Evolutionary conservation across 1,140 invertebrate genomes (phyloP).

Genomic region (Aphidius gifuensis): DNA sequence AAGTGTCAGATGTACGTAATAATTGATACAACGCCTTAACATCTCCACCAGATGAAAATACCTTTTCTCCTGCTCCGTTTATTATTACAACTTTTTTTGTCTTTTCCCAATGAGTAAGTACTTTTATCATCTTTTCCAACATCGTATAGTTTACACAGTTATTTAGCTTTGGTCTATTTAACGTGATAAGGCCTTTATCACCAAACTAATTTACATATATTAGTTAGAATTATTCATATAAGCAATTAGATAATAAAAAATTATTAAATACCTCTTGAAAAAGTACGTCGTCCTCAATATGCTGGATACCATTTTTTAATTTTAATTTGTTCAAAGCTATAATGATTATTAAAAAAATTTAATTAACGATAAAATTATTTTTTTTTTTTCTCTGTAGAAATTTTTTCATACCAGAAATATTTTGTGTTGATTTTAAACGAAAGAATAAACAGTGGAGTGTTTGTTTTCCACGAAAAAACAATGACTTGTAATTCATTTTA

Average conservation of each 20-base stretch:
- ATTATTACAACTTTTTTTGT: too few species aligned
- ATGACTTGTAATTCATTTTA: too few species aligned
- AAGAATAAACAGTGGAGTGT: too few species aligned
- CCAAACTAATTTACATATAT: slow-evolving; percentile 30
- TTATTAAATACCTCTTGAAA: slow-evolving; percentile 3
- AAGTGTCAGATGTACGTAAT: slow-evolving; percentile 61
- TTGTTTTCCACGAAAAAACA: too few species aligned
- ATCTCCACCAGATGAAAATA: slow-evolving; percentile 79
- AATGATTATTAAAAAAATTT: too few species aligned
- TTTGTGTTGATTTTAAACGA: too few species aligned
- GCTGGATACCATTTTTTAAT: too few species aligned
- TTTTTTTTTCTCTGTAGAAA: too few species aligned
- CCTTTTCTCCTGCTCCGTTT: slow-evolving; percentile 60
- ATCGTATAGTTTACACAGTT: slow-evolving; percentile 92
- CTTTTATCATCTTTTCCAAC: slow-evolving; percentile 71
- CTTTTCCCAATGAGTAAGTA: too few species aligned
- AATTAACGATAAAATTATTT: too few species aligned
- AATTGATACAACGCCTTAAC: slow-evolving; percentile 74
- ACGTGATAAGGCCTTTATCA: slow-evolving; percentile 74
- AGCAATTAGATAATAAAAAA: background rate
- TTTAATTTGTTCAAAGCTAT: too few species aligned
- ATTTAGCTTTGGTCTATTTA: slow-evolving; percentile 91
- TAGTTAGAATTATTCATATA: background rate
- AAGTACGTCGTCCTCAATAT: background rate
- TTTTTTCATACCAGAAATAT: too few species aligned